Percentiles rank a stretch among this genome's conserved stretches.
Conservation (phyloP, 2,888 invertebrate genomes). For the Cordylochernes scorpioides region DNA sequence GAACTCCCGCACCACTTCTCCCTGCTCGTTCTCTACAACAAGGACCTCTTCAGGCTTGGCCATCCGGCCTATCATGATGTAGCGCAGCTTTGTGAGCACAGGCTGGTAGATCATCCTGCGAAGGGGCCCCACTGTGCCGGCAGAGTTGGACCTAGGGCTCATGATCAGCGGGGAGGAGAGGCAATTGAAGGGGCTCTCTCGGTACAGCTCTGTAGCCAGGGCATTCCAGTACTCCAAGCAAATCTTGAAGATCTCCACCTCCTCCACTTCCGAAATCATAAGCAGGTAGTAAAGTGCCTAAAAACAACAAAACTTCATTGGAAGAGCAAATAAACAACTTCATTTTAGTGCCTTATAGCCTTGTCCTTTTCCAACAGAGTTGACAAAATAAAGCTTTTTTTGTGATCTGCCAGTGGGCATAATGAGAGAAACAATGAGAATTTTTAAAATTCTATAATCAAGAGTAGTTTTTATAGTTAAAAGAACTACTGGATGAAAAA, state of each 20-base stretch:
- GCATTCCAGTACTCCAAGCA: constrained; percentile 97
- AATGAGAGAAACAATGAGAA: too few species aligned
- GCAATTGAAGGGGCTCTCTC: constrained; percentile 43
- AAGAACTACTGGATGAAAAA: too few species aligned
- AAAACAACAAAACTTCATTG: too few species aligned
- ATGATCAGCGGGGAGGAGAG: constrained; percentile 22
- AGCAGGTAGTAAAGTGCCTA: constrained; percentile 53
- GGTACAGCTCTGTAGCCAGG: constrained; percentile 68
- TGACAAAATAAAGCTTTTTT: too few species aligned
- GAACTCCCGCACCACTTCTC: constrained; percentile 93
- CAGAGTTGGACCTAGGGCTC: constrained; percentile 18
- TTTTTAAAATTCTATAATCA: too few species aligned
- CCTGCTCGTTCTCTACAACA: constrained; percentile 98
- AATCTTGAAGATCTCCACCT: constrained; percentile 98
- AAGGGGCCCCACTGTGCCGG: constrained; percentile 19
- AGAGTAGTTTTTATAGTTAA: too few species aligned
- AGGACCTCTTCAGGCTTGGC: constrained; percentile 98
- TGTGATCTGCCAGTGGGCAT: too few species aligned
- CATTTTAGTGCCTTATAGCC: too few species aligned
- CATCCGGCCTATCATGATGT: constrained; percentile 97
- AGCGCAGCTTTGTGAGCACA: constrained; percentile 36
- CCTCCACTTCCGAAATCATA: constrained; percentile 87
- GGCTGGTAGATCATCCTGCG: constrained; percentile 23
- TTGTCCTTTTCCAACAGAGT: too few species aligned
- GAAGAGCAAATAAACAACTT: too few species aligned